Conservation (phyloP, 2,797 vertebrate species). For the Allobates femoralis region DNA sequence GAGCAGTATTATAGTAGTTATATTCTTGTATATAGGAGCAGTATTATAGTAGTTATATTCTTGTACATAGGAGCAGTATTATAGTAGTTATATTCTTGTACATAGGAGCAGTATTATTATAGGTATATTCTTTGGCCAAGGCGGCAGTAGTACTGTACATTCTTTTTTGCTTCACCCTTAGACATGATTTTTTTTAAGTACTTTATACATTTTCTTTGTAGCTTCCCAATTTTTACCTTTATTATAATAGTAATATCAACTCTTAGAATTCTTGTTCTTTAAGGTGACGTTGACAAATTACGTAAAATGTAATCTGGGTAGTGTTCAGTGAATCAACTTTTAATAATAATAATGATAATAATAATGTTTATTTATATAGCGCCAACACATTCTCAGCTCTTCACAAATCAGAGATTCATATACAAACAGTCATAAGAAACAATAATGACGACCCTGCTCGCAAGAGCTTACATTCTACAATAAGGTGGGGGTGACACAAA, state of each 20-base stretch:
- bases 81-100: background rate
- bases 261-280: background rate
- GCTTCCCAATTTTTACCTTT: background rate
- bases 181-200: no score
- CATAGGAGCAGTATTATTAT: background rate
- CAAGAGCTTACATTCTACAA: no score
- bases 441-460: no score
- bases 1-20: conserved; percentile 17
- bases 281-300: background rate
- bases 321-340: background rate
- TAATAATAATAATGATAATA: no score
- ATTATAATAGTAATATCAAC: background rate
- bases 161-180: no score
- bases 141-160: no score
- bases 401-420: no score
- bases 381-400: no score
- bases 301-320: background rate
- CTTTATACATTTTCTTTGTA: background rate
- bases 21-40: background rate
- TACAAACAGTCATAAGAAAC: no score
- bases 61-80: background rate
- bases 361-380: no score
- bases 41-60: background rate
- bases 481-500: no score
- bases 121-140: background rate